These are phyloP conservation scores for Spodoptera frugiperda DNA, from an alignment of 1,140 invertebrate species.

Conservation along the genomic window DNA sequence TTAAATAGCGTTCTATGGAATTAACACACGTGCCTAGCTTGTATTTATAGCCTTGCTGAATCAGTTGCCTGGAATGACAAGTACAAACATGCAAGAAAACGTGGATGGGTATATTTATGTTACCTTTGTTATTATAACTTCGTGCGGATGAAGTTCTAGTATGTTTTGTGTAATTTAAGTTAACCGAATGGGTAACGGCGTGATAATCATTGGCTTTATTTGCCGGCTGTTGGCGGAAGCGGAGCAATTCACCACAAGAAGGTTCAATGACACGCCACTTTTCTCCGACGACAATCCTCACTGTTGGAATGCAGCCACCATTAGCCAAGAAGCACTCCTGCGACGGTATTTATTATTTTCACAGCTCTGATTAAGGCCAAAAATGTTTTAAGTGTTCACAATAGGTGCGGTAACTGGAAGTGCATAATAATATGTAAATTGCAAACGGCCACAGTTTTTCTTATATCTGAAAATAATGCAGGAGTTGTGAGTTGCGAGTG, in stretches of 20 bases:
- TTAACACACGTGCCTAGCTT: conserved; percentile 75
- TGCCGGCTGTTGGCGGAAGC: conserved; percentile 73
- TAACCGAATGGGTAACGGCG: conserved; percentile 55
- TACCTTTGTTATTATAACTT: conserved; percentile 40
- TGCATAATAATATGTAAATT: conserved; percentile 9
- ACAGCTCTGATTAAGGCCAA: conserved; percentile 39
- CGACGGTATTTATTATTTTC: conserved; percentile 52
- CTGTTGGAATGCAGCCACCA: conserved; percentile 71
- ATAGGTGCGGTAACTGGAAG: conserved; percentile 1
- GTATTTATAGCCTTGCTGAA: conserved; percentile 72
- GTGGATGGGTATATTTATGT: conserved; percentile 33
- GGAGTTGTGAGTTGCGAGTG: background rate
- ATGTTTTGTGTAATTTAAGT: conserved; percentile 20
- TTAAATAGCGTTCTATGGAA: conserved; percentile 79
- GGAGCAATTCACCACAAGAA: conserved; percentile 73
- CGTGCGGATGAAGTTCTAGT: conserved; percentile 22
- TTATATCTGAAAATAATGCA: background rate
- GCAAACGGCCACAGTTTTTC: conserved; percentile 1
- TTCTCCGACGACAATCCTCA: conserved; percentile 68
- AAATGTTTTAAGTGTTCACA: conserved; percentile 21
- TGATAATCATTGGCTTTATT: conserved; percentile 75
- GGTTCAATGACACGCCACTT: conserved; percentile 76
- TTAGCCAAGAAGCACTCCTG: conserved; percentile 63
- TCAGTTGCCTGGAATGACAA: conserved; percentile 65
- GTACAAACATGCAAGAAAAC: conserved; percentile 55